phyloP scores from a whole-genome alignment of 1,140 invertebrate species.

The Conus betulinus region DNA sequence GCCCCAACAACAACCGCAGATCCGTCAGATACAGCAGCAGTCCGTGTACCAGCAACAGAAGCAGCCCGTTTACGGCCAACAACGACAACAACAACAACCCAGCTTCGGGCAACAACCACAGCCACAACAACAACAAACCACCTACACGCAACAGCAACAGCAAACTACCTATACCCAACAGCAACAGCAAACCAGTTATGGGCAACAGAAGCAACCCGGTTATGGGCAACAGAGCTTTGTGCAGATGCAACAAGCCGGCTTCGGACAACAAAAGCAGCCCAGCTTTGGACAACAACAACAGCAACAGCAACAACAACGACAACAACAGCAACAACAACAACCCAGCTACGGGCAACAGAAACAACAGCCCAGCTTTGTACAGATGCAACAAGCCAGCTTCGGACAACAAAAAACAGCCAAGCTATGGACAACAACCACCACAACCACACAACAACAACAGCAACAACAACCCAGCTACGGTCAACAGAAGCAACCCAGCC shows the following conservation, averaged over 20 bases:
- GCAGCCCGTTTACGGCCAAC: background rate
- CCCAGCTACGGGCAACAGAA: background rate
- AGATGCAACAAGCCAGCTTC: background rate
- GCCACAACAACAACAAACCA: background rate
- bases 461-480: background rate
- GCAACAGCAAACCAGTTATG: background rate
- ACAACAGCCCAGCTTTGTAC: background rate
- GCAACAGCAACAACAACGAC: background rate
- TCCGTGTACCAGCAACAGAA: background rate
- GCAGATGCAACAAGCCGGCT: background rate
- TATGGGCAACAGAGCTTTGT: background rate
- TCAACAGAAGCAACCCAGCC: background rate
- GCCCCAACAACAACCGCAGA: background rate
- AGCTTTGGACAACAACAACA: background rate
- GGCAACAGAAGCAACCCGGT: background rate
- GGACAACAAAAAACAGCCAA: background rate
- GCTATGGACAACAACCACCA: background rate
- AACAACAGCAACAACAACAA: background rate
- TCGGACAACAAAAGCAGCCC: background rate
- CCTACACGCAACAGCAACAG: background rate
- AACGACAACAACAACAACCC: background rate
- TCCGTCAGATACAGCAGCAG: no score
- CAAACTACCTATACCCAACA: background rate
- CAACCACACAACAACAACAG: background rate
- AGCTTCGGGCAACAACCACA: background rate